A percentile compares a stretch with the other conserved stretches of the same genome.
Conservation (phyloP, 2,797 vertebrate genomes). For the Sciaenops ocellatus region DNA sequence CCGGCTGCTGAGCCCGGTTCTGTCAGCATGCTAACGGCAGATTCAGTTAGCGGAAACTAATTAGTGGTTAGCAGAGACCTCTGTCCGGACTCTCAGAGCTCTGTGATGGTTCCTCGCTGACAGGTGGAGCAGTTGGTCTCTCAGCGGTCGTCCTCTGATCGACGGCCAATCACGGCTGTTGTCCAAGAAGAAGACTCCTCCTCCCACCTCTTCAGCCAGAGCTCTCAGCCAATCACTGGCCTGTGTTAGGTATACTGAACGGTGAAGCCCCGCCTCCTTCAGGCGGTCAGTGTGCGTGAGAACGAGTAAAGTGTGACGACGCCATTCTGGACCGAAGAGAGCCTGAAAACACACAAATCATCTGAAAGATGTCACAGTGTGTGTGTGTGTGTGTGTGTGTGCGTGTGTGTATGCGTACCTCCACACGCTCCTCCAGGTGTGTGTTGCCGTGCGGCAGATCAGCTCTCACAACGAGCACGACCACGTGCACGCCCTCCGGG, state of each 20-base stretch:
- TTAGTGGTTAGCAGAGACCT: no score
- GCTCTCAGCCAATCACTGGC: conserved; percentile 60
- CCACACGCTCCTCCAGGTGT: conserved; percentile 71
- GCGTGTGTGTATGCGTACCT: conserved; percentile 47
- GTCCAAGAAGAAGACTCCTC: conserved; percentile 69
- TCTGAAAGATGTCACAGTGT: background rate
- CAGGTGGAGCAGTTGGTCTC: conserved; percentile 67
- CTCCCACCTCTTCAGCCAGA: conserved; percentile 44
- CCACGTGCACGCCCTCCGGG: conserved; percentile 83
- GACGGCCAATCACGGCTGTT: conserved; percentile 70
- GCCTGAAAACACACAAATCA: conserved; percentile 45
- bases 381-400: background rate
- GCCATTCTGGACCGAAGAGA: conserved; percentile 70
- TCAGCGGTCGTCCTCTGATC: conserved; percentile 55
- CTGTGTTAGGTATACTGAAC: conserved; percentile 32
- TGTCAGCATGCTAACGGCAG: no score
- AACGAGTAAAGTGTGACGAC: conserved; percentile 63
- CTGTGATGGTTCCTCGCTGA: conserved; percentile 72
- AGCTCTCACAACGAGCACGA: conserved; percentile 85
- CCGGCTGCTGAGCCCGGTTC: no score
- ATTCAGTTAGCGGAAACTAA: no score
- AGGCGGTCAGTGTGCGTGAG: conserved; percentile 69
- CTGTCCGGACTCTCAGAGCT: conserved; percentile 17
- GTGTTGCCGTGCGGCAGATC: conserved; percentile 70
- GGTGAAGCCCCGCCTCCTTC: conserved; percentile 47